These are phyloP conservation scores for Vultur gryphus DNA, from an alignment of 2,797 vertebrate species.

Conservation along the genomic window DNA sequence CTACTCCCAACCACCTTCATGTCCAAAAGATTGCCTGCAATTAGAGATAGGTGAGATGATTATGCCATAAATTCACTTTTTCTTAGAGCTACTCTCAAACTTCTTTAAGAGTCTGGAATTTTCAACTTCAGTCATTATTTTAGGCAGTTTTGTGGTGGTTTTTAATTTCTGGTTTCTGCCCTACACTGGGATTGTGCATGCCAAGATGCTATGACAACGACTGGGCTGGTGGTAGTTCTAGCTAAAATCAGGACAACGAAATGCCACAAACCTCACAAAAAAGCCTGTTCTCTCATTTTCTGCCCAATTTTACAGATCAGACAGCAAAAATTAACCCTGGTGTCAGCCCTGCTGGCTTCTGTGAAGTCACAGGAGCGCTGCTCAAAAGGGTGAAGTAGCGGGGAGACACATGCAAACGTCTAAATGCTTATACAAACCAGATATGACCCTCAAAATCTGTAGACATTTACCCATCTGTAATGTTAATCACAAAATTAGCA, in stretches of 20 bases:
- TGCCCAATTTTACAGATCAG: not conserved
- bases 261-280: not conserved
- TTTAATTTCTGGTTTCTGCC: not conserved
- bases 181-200: not conserved
- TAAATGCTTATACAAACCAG: not conserved
- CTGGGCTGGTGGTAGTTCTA: not conserved
- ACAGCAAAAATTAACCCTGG: not conserved
- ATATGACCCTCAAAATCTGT: not conserved
- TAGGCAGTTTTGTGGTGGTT: not conserved
- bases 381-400: not conserved
- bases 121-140: not conserved
- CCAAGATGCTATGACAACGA: not conserved
- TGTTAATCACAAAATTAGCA: not conserved
- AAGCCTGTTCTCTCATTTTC: not conserved
- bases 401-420: not conserved
- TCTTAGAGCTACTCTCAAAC: not conserved
- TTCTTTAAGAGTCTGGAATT: not conserved
- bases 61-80: not conserved
- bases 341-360: not conserved
- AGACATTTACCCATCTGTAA: not conserved
- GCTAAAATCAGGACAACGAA: not conserved
- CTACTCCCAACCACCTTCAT: not conserved
- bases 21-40: not conserved
- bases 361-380: not conserved
- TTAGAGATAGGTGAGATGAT: not conserved